phyloP scores from a whole-genome alignment of 2,797 vertebrate genomes.

The Strix occidentalis region DNA sequence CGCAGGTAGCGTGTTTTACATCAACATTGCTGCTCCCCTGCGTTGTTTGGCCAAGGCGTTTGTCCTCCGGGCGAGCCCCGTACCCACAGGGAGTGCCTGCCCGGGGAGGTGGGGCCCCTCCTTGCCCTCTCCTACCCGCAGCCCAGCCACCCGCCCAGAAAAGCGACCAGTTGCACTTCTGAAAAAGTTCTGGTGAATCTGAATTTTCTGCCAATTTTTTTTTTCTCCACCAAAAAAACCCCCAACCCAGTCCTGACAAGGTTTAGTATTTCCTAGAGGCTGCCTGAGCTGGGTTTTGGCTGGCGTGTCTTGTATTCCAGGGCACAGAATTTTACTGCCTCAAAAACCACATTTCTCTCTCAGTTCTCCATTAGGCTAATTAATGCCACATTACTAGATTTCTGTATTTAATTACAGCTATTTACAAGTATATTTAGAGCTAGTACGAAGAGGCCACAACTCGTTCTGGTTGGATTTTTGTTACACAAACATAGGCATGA shows the following conservation, averaged over 20 bases:
- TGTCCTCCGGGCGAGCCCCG: background rate
- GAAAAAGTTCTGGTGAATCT: background rate
- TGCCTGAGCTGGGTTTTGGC: background rate
- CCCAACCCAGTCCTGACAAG: rapidly evolving
- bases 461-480: background rate
- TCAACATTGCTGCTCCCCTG: background rate
- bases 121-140: background rate
- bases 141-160: background rate
- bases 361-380: constrained; percentile 5
- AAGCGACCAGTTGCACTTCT: background rate
- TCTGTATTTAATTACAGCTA: constrained; percentile 30
- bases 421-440: background rate
- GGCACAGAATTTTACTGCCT: background rate
- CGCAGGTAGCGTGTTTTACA: too few relatives aligned
- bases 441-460: background rate
- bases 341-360: constrained; percentile 35
- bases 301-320: rapidly evolving
- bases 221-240: background rate
- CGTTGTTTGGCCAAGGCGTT: background rate
- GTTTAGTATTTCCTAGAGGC: background rate
- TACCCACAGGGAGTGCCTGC: background rate
- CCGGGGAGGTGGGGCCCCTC: rapidly evolving
- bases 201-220: background rate
- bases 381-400: background rate
- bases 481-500: background rate